Base-by-base conservation (phyloP, 2,888 invertebrate genomes). In the Scaptomyza polygonia region DNA sequence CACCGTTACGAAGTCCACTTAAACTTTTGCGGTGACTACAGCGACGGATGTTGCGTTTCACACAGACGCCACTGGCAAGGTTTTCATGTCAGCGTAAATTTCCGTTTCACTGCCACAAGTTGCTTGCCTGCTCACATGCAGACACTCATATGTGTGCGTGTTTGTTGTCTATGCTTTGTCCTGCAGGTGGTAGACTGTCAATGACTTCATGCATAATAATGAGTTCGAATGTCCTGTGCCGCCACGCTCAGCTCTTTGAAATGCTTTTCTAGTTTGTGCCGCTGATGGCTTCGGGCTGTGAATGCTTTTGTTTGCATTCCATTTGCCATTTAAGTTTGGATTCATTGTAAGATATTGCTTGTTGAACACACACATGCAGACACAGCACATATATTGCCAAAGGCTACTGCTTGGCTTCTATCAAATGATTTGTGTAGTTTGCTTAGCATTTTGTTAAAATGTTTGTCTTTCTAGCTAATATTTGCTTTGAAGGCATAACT, bases 41-140 rank as follows among this genome's bases (percentile, higher is more conserved):
- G 25, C 63, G 71, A 53, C 74, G 86, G 83, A 84, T 79, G 84
- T 80, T 80, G 74, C 73, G 79, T 77, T 77, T 78, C 74, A 84
- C 74, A 84, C 59, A 67, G 78, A 76, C 63, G 86, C 86, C 83
- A 65, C 53, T 47, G 81, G 86, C 86, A 63, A 86, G 81, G 81
- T 77, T 86, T 82, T 77, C 79, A 83, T 86, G 86, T 83, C 83
- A 86, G 86, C 86, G 83, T 72, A 80, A 86, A 86, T 84, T 86
- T 84, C 86, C 83, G 83, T 84, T 83, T 67, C 69, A 64, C 47
- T 67, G 77, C 71, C 72, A 67, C 76, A 83, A 77, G 67, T 72
- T 65, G 59, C 64, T 43, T 56, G 44, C 29, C 42, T 16, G 29
- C 48, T 54, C 18, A 49, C 45, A 47, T 36, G 40, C 29, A 39